Evolutionary conservation across 2,888 invertebrate species (phyloP).

Genomic region (Cephalotes varians): DNA sequence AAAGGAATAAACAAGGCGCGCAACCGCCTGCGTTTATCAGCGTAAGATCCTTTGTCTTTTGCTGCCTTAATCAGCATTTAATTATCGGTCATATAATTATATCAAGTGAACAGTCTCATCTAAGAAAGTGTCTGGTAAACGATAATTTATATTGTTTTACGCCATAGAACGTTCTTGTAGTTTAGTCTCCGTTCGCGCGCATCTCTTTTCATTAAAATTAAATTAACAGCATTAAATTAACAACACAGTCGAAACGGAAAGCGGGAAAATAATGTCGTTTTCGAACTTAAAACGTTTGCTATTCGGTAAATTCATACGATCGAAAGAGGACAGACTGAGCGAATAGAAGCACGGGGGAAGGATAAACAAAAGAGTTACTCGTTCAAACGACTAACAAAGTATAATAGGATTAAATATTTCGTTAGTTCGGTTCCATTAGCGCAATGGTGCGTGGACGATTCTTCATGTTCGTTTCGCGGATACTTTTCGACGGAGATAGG

Average conservation of each 20-base stretch:
- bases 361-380: not conserved
- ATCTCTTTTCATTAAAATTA: not conserved
- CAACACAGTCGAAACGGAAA: not conserved
- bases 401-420: conserved; percentile 20
- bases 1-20: conserved; percentile 48
- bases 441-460: conserved; percentile 33
- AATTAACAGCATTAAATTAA: not conserved
- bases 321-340: not conserved
- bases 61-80: conserved; percentile 22
- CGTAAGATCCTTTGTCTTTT: conserved; percentile 12
- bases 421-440: not conserved
- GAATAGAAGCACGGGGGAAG: not conserved
- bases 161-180: not conserved
- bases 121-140: conserved; percentile 4
- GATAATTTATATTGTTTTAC: conserved; percentile 27
- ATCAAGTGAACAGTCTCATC: conserved; percentile 15
- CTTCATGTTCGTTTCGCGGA: conserved; percentile 51
- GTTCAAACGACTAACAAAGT: not conserved
- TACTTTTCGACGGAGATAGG: conserved; percentile 48
- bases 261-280: not conserved
- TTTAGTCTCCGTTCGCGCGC: not conserved
- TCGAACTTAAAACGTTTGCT: not conserved
- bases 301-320: conserved; percentile 11
- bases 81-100: conserved; percentile 53
- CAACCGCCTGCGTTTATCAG: conserved; percentile 2